Conservation (phyloP, 2,113 vertebrate genomes). For the Cnemophilus loriae region DNA sequence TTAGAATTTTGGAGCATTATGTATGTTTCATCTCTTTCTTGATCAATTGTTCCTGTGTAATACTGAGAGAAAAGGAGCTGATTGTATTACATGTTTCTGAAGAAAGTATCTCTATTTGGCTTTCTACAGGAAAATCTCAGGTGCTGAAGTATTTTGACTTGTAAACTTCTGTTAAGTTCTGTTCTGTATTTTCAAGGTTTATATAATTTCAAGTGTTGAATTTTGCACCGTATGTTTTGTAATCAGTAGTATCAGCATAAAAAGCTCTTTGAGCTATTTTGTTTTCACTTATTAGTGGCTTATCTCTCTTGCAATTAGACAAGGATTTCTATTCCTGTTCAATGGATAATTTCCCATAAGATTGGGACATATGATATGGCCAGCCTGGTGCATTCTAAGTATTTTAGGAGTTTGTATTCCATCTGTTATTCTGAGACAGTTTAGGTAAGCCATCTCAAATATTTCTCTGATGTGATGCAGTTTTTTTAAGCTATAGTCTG, state of each 20-base stretch:
- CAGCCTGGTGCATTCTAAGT: neutral
- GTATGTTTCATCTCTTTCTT: neutral
- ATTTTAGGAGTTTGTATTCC: neutral
- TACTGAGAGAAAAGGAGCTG: neutral
- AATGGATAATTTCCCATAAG: neutral
- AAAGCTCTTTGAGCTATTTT: neutral
- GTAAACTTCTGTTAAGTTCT: constrained; percentile 5
- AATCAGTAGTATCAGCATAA: neutral
- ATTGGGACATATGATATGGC: neutral
- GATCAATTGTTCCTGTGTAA: neutral
- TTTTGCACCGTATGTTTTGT: constrained; percentile 18
- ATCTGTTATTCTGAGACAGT: neutral
- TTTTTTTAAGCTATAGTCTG: neutral
- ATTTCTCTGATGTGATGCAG: neutral
- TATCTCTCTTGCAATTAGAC: neutral
- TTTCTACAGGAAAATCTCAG: constrained; percentile 57
- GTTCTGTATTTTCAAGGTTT: neutral
- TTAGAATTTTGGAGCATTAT: neutral
- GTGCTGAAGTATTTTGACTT: constrained; percentile 43
- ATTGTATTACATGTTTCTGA: constrained; percentile 31
- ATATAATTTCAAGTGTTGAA: neutral
- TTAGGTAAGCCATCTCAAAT: neutral
- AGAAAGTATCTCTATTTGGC: neutral
- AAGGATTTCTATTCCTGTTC: neutral
- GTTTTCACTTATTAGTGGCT: neutral